These are phyloP conservation scores for Aquatica leii DNA, from an alignment of 2,888 invertebrate genomes.

Conservation along the genomic window DNA sequence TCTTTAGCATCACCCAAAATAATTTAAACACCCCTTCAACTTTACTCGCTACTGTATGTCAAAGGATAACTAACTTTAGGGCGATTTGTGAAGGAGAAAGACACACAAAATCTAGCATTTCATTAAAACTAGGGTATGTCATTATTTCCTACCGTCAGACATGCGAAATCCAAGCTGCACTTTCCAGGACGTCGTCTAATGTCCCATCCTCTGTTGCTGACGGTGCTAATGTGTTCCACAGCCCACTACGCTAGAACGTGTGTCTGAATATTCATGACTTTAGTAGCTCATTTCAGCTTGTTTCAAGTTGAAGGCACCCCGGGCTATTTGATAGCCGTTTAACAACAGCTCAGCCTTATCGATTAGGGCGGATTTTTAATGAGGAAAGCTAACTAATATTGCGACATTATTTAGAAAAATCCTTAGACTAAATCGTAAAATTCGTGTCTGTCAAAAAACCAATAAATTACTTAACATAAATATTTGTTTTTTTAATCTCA, in stretches of 20 bases:
- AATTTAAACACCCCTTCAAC: slow-evolving; percentile 14
- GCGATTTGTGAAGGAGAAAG: slow-evolving; percentile 16
- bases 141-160: slow-evolving; percentile 23
- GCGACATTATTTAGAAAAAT: slow-evolving; percentile 4
- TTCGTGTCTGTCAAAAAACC: neutral
- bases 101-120: slow-evolving; percentile 29
- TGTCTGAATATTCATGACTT: slow-evolving; percentile 47
- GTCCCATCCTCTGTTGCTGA: slow-evolving; percentile 39
- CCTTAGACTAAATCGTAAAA: neutral
- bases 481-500: too few species aligned
- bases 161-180: slow-evolving; percentile 37
- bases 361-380: slow-evolving; percentile 47
- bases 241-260: slow-evolving; percentile 44
- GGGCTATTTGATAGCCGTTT: slow-evolving; percentile 45
- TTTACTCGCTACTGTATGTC: slow-evolving; percentile 16
- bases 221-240: slow-evolving; percentile 43
- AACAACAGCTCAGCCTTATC: slow-evolving; percentile 46
- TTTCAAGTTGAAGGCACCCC: slow-evolving; percentile 42
- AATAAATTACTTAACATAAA: too few species aligned
- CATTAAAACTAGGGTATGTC: slow-evolving; percentile 26
- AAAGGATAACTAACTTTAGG: slow-evolving; percentile 16
- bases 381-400: slow-evolving; percentile 35
- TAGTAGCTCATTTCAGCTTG: slow-evolving; percentile 45
- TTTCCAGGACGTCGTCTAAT: slow-evolving; percentile 25
- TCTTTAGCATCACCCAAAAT: slow-evolving; percentile 10